These are phyloP conservation scores for Stenichneumon culpator DNA, from an alignment of 2,888 invertebrate genomes.

Conservation along the genomic window DNA sequence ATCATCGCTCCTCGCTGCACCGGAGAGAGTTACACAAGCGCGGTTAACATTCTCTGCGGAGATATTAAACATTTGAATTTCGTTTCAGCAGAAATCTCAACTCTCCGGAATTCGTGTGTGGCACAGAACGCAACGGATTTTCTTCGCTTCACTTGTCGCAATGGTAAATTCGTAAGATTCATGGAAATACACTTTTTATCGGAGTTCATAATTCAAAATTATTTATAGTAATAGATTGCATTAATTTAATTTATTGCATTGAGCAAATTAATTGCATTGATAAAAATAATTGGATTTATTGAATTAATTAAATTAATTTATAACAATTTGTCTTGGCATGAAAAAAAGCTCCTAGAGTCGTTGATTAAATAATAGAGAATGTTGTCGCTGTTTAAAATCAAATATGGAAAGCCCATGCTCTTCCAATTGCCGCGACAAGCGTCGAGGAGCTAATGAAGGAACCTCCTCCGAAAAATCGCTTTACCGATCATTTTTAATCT, in stretches of 20 bases:
- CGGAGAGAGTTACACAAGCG: slow-evolving; percentile 18
- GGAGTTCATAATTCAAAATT: not conserved
- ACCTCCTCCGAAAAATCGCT: not conserved
- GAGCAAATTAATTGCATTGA: not conserved
- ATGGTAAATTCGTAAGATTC: not conserved
- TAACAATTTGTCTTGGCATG: no score
- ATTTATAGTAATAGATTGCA: not conserved
- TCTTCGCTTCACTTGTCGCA: not conserved
- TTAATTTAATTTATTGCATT: not conserved
- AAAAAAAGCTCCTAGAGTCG: no score
- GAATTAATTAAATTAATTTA: no score
- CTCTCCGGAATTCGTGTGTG: not conserved
- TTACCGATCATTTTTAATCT: not conserved
- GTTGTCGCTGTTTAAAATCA: no score
- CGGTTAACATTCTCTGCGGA: slow-evolving; percentile 24
- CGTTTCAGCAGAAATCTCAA: slow-evolving; percentile 1
- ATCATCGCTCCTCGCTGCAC: slow-evolving; percentile 45
- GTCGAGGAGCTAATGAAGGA: not conserved
- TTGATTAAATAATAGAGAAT: no score
- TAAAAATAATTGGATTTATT: no score
- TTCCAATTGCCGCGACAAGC: not conserved
- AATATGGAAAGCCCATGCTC: not conserved
- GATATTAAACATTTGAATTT: slow-evolving; percentile 16
- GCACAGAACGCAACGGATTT: not conserved
- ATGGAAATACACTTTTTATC: not conserved